Percentiles rank a stretch among this genome's conserved stretches.
phyloP scores from a whole-genome alignment of 2,888 invertebrate genomes.

The Zygogramma bicolorata region DNA sequence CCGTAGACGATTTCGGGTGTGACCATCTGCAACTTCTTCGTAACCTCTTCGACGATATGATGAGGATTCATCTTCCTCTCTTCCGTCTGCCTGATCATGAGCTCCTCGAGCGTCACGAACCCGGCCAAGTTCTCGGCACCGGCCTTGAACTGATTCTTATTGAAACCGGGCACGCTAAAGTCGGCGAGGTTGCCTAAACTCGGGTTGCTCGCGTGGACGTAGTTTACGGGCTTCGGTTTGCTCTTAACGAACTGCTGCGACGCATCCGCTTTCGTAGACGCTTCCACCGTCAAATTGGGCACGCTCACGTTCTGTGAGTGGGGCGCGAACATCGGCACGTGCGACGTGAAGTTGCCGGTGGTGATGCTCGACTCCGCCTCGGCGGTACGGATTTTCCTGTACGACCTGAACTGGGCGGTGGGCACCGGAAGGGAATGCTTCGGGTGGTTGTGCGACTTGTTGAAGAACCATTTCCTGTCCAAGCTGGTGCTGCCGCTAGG shows the following conservation, averaged over 20 bases:
- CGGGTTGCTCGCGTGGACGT: constrained; percentile 79
- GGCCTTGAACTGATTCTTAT: constrained; percentile 58
- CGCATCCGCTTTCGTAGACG: constrained; percentile 26
- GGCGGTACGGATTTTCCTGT: constrained; percentile 70
- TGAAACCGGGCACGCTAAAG: constrained; percentile 56
- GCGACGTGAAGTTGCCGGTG: constrained; percentile 65
- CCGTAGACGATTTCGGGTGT: constrained; percentile 73
- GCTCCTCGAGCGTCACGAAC: constrained; percentile 81
- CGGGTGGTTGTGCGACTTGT: constrained; percentile 61
- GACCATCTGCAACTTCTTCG: constrained; percentile 62
- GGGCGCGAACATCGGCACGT: constrained; percentile 62
- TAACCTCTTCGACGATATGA: constrained; percentile 56
- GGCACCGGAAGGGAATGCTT: constrained; percentile 77
- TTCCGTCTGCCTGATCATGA: constrained; percentile 84
- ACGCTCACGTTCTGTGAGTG: constrained; percentile 61
- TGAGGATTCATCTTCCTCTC: constrained; percentile 71
- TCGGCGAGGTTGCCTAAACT: constrained; percentile 75
- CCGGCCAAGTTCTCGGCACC: constrained; percentile 70
- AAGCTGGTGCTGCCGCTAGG: constrained; percentile 74
- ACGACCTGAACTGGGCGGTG: constrained; percentile 78
- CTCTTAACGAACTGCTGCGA: constrained; percentile 18
- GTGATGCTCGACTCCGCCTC: constrained; percentile 62
- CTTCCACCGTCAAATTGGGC: constrained; percentile 59
- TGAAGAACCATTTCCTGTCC: constrained; percentile 78
- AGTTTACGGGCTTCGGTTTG: constrained; percentile 70